Base-by-base conservation (phyloP, 2,888 invertebrate species). In the Cheilosia vernalis region DNA sequence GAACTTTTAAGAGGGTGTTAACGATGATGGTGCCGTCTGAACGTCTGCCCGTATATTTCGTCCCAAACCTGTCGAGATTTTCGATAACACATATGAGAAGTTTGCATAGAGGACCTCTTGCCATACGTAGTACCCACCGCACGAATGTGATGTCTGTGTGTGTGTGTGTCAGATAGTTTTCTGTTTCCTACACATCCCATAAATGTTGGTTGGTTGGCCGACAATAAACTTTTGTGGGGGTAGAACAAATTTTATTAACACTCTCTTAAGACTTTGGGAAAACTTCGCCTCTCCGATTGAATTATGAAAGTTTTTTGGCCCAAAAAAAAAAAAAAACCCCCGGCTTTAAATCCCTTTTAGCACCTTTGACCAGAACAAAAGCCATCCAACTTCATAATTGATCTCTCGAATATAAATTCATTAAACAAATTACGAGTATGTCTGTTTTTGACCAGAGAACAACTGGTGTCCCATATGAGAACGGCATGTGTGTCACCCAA, bases 1-100 rank as follows among this genome's bases (percentile, higher is more conserved):
- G 85, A 85, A 85, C 85, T 85, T 85, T 85, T 77, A 80, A 85
- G 85, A 85, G 80, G 76, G 72, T 85, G 81, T 73, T 81, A 72
- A 85, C 72, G 76, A 60, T 70, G 76, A 55, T 70, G 51, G 44
- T 21, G 72, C 30, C 30, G 21, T 67, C 51, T 21, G 21, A 1
- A 49, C 74, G 30, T 30, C 76, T 37, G 53, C 19, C 13, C n/a
- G 44, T 30, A 24, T 37, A n/a, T 19, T 30, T 44, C 51, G 30
- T 42, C 19, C 47, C 27, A 37, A 64, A 70, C 84, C 51, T 85
- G 85, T 77, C 17, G 76, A 85, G 77, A 85, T 85, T 85, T 85
- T 81, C 77, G 76, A 85, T 85, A 81, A 81, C 66, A 85, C 67
- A 76, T 77, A 77, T 81, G 72, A 77, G 56, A 85, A 81, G 80